A percentile compares a stretch with the other conserved stretches of the same genome.
Evolutionary conservation across 1,140 invertebrate species (phyloP).

Genomic region (Anastrepha obliqua): DNA sequence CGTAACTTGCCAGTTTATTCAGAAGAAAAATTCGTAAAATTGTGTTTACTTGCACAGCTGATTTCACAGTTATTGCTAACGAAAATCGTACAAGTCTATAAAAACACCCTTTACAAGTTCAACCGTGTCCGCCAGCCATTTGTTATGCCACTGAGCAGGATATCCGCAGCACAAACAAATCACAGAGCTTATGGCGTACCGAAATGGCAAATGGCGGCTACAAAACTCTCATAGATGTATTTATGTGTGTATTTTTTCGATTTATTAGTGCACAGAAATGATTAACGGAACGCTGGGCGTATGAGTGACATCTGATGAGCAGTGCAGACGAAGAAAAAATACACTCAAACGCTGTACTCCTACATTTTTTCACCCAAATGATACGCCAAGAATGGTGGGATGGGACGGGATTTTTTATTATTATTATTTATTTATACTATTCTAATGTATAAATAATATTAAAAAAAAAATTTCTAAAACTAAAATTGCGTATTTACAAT

Average conservation of each 20-base stretch:
- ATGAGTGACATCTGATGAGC: slow-evolving; percentile 24
- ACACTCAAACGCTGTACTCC: slow-evolving; percentile 3
- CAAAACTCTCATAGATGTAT: neutral
- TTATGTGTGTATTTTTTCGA: neutral
- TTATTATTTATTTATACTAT: too few relatives aligned
- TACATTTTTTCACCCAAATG: too few relatives aligned
- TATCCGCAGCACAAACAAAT: slow-evolving; percentile 27
- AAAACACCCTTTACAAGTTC: neutral
- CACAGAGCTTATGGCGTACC: neutral
- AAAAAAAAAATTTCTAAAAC: too few relatives aligned
- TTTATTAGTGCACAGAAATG: neutral
- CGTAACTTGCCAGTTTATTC: neutral
- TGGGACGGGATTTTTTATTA: too few relatives aligned
- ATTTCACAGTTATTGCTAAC: neutral
- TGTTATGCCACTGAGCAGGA: slow-evolving; percentile 1
- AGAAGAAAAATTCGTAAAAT: too few relatives aligned
- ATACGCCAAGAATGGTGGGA: too few relatives aligned
- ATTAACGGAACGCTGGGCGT: slow-evolving; percentile 3
- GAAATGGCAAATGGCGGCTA: slow-evolving; percentile 4
- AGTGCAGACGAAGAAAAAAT: neutral
- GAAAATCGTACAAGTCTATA: neutral
- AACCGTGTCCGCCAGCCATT: too few relatives aligned
- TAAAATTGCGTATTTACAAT: too few relatives aligned
- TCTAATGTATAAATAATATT: too few relatives aligned
- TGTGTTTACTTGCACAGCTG: neutral